Evolutionary conservation across 2,797 vertebrate genomes (phyloP).

Genomic region (Stomatorhinus walkeri): DNA sequence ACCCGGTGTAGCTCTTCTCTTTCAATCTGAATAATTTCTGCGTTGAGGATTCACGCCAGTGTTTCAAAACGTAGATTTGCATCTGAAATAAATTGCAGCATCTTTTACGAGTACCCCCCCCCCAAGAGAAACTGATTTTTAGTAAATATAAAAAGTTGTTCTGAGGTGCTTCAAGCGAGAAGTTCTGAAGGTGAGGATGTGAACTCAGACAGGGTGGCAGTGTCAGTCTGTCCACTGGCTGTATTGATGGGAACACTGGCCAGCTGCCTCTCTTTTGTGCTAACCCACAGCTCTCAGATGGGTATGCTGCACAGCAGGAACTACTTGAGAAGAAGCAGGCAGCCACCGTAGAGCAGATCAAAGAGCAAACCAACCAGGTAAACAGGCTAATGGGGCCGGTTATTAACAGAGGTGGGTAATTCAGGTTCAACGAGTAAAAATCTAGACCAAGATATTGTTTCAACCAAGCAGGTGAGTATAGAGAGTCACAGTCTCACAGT

Average conservation of each 20-base stretch:
- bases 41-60: conserved; percentile 24
- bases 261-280: conserved; percentile 4
- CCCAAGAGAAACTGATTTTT: neutral
- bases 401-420: neutral
- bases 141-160: neutral
- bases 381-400: neutral
- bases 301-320: conserved; percentile 61
- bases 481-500: neutral
- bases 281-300: conserved; percentile 63
- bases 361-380: conserved; percentile 41
- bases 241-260: neutral
- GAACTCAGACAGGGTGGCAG: neutral
- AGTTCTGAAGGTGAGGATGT: neutral
- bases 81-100: neutral
- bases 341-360: conserved; percentile 73
- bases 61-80: neutral
- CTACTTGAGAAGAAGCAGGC: conserved; percentile 79
- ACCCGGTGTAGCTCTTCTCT: conserved; percentile 25
- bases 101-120: neutral
- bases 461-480: neutral
- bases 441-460: neutral
- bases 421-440: neutral
- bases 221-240: neutral
- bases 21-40: conserved; percentile 44
- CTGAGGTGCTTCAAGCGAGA: neutral